These are phyloP conservation scores for Hypolimnas misippus DNA, from an alignment of 2,888 invertebrate genomes.

Conservation along the genomic window DNA sequence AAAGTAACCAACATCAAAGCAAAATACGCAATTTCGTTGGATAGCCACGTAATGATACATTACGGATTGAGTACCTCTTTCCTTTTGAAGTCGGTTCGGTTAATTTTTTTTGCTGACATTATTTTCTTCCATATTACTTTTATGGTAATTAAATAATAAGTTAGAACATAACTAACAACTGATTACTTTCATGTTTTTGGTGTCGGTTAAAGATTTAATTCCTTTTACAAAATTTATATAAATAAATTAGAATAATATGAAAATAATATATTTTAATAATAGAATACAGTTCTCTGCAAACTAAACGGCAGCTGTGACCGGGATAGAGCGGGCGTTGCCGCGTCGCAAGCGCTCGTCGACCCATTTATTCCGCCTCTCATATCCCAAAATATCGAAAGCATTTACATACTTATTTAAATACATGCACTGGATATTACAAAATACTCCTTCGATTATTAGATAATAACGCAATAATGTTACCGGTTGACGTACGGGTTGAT, in stretches of 20 bases:
- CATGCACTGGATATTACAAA: constrained; percentile 31
- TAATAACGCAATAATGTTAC: constrained; percentile 10
- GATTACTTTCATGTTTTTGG: no score
- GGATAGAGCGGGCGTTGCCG: constrained; percentile 79
- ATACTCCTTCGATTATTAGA: constrained; percentile 9
- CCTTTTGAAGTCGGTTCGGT: no score
- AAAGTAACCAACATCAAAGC: no score
- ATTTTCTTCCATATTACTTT: no score
- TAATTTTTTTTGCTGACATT: no score
- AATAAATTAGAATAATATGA: background rate
- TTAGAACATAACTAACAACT: no score
- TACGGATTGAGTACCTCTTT: no score
- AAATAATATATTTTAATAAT: constrained; percentile 37
- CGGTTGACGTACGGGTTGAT: constrained; percentile 9
- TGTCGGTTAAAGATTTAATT: no score
- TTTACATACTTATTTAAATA: constrained; percentile 48
- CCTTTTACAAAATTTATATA: no score
- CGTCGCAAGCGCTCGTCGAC: constrained; percentile 69
- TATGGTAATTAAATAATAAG: no score
- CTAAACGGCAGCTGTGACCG: constrained; percentile 73
- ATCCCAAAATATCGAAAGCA: constrained; percentile 79
- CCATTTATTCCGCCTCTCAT: constrained; percentile 75
- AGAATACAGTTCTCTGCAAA: constrained; percentile 53
- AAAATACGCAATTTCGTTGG: no score
- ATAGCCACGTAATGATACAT: no score